phyloP scores from a whole-genome alignment of 1,140 invertebrate species.

The Brachionus sp. region DNA sequence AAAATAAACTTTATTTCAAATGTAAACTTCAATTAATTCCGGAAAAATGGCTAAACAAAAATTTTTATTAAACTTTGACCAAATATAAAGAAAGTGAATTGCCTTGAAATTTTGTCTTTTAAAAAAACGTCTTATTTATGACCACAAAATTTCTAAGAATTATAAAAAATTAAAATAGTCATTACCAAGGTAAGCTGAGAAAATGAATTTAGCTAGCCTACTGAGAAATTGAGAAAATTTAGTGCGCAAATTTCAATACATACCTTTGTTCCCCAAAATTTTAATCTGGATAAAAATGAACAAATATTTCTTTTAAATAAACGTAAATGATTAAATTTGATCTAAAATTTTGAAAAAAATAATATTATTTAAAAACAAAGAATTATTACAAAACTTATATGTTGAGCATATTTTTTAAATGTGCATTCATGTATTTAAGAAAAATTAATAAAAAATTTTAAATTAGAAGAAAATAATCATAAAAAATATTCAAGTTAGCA shows the following conservation, averaged over 20 bases:
- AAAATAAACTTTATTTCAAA: background rate
- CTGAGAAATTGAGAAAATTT: background rate
- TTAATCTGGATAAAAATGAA: background rate
- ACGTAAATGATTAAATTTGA: background rate
- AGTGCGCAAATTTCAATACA: background rate
- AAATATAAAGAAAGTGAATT: no score
- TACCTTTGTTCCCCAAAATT: background rate
- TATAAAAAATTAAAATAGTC: no score
- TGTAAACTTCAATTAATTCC: background rate
- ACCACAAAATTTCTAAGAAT: background rate
- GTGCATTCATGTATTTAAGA: slow-evolving; percentile 7
- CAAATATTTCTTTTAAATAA: background rate
- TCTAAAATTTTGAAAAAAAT: background rate
- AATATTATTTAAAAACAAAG: background rate
- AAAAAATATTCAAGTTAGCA: background rate
- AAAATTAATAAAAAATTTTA: background rate
- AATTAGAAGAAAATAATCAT: background rate
- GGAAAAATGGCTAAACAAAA: background rate
- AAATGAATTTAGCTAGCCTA: background rate
- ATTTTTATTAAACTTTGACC: no score
- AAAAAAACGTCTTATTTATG: no score
- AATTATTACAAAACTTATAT: background rate
- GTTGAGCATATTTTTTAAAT: background rate
- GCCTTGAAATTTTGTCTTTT: no score
- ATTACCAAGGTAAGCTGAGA: no score